phyloP scores from a whole-genome alignment of 2,113 vertebrate species.

The Poicephalus gulielmi region DNA sequence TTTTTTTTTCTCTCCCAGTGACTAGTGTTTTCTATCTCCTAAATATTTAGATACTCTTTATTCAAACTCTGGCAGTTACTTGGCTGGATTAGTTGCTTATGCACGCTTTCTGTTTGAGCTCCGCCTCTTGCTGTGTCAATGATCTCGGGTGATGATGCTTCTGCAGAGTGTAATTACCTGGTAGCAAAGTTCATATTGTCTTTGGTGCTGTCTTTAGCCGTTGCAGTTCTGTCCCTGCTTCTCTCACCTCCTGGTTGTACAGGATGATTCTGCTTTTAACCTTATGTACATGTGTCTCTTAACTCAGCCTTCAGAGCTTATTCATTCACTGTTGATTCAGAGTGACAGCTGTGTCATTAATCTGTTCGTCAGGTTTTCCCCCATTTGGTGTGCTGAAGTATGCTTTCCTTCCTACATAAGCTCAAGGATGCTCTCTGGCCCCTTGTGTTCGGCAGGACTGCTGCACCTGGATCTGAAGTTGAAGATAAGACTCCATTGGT shows the following conservation, averaged over 20 bases:
- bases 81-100: not conserved
- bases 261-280: not conserved
- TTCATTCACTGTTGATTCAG: not conserved
- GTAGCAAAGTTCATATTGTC: not conserved
- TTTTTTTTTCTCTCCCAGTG: not conserved
- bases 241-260: not conserved
- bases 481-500: not conserved
- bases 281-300: not conserved
- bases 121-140: not conserved
- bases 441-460: not conserved
- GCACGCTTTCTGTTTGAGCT: not conserved
- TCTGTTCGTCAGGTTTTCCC: not conserved
- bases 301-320: not conserved
- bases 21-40: not conserved
- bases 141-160: not conserved
- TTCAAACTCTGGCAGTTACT: not conserved
- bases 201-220: not conserved
- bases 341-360: constrained; percentile 6
- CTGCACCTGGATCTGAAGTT: not conserved
- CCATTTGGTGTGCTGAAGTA: not conserved
- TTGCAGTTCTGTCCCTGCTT: not conserved
- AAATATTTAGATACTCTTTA: not conserved
- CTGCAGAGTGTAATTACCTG: not conserved
- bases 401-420: not conserved
- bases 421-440: not conserved